Conservation (phyloP, 2,113 vertebrate species). For the Micronisus gabar region DNA sequence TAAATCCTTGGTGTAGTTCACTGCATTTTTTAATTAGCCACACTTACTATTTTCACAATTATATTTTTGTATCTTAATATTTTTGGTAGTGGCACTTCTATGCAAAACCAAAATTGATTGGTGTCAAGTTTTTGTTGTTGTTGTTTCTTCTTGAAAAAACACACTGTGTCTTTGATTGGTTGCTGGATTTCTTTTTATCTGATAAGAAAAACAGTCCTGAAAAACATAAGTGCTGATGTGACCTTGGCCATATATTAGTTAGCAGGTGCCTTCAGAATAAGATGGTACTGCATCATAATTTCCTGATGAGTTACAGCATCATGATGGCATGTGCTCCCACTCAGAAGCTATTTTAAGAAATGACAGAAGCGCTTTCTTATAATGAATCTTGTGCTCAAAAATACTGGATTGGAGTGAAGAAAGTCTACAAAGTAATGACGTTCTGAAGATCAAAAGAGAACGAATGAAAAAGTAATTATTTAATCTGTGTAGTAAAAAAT, state of each 20-base stretch:
- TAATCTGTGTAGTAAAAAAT: background rate
- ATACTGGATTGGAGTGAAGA: constrained; percentile 22
- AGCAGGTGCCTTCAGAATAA: constrained; percentile 4
- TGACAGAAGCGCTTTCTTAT: constrained; percentile 56
- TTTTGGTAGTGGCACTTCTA: background rate
- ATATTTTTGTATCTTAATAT: background rate
- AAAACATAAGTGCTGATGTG: background rate
- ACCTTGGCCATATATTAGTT: constrained; percentile 19
- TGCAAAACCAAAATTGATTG: background rate
- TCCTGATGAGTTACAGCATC: constrained; percentile 38
- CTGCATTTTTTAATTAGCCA: background rate
- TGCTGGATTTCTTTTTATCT: background rate
- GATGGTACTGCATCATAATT: constrained; percentile 30
- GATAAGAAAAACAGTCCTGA: background rate
- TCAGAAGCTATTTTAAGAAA: constrained; percentile 68
- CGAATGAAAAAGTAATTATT: constrained; percentile 8
- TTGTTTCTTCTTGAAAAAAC: background rate
- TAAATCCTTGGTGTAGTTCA: background rate
- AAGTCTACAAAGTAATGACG: constrained; percentile 13
- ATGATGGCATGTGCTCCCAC: constrained; percentile 48
- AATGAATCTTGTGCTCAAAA: constrained; percentile 52
- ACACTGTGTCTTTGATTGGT: background rate
- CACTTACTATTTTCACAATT: background rate
- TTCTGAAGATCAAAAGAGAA: constrained; percentile 24
- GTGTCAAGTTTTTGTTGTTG: background rate